Percentiles rank a stretch among this genome's conserved stretches.
These are phyloP conservation scores for Sparidentex hasta DNA, from an alignment of 2,797 vertebrate genomes.

Conservation along the genomic window DNA sequence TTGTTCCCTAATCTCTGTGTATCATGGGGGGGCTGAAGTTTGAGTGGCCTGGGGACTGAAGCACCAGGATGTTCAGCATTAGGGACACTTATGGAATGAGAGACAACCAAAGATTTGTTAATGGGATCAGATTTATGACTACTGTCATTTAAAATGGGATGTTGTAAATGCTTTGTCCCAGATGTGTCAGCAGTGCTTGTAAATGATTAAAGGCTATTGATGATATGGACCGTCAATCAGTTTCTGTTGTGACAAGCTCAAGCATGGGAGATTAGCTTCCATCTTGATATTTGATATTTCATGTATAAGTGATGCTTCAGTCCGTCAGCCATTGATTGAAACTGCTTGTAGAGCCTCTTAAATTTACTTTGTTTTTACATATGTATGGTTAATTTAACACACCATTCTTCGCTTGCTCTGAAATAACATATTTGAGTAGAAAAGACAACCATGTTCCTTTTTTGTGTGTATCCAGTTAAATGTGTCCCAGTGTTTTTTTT, in stretches of 20 bases:
- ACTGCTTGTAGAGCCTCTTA: constrained; percentile 25
- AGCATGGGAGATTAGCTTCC: constrained; percentile 29
- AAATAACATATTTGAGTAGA: neutral
- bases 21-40: constrained; percentile 1
- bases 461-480: neutral
- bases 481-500: neutral
- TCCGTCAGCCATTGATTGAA: constrained; percentile 14
- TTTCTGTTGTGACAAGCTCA: constrained; percentile 49
- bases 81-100: constrained; percentile 17
- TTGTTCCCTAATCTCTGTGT: constrained; percentile 2
- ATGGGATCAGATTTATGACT: constrained; percentile 52
- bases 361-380: constrained; percentile 23
- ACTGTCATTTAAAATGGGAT: constrained; percentile 47
- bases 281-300: constrained; percentile 47
- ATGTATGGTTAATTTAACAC: neutral
- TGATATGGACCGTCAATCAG: constrained; percentile 53
- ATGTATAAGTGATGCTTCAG: constrained; percentile 22
- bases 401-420: neutral
- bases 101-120: constrained; percentile 34
- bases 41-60: constrained; percentile 17
- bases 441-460: neutral
- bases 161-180: constrained; percentile 56
- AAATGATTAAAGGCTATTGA: constrained; percentile 55
- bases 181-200: constrained; percentile 46
- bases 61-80: neutral